phyloP scores from a whole-genome alignment of 2,797 vertebrate genomes.

The Peromyscus nudipes region DNA sequence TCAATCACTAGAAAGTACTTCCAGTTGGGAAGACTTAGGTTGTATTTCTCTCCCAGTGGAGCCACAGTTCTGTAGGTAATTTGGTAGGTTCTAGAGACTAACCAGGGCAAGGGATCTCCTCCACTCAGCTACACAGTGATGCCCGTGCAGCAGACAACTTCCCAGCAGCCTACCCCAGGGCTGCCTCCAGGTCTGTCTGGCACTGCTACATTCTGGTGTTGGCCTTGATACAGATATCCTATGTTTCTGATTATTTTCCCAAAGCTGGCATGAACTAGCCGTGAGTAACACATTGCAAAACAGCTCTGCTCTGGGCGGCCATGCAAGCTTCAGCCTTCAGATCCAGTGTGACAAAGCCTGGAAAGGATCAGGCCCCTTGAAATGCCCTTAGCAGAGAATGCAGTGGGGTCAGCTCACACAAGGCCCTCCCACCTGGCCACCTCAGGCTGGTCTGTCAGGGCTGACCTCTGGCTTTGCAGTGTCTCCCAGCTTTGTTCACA shows the following conservation, averaged over 20 bases:
- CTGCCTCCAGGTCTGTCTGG: conserved; percentile 26
- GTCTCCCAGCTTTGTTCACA: conserved; percentile 14
- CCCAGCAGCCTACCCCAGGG: conserved; percentile 15
- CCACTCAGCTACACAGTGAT: not conserved
- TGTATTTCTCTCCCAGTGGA: not conserved
- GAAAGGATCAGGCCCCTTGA: not conserved
- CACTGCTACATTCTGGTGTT: conserved; percentile 40
- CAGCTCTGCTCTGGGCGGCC: conserved; percentile 34
- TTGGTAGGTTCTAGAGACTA: not conserved
- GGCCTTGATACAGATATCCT: conserved; percentile 71
- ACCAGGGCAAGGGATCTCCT: conserved; percentile 9
- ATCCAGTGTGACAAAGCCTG: not conserved
- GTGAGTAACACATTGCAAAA: conserved; percentile 73
- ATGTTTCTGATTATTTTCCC: conserved; percentile 78
- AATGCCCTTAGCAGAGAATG: not conserved
- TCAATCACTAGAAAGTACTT: not conserved
- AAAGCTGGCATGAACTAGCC: conserved; percentile 65
- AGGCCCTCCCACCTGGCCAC: not conserved
- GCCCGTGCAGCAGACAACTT: conserved; percentile 43
- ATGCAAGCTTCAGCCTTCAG: conserved; percentile 28
- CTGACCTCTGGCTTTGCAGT: not conserved
- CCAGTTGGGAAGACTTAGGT: not conserved
- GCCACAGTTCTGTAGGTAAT: conserved; percentile 7
- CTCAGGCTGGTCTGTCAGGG: not conserved
- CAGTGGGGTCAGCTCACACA: not conserved